Base-by-base conservation (phyloP, 2,888 invertebrate genomes). In the Catocala nupta region DNA sequence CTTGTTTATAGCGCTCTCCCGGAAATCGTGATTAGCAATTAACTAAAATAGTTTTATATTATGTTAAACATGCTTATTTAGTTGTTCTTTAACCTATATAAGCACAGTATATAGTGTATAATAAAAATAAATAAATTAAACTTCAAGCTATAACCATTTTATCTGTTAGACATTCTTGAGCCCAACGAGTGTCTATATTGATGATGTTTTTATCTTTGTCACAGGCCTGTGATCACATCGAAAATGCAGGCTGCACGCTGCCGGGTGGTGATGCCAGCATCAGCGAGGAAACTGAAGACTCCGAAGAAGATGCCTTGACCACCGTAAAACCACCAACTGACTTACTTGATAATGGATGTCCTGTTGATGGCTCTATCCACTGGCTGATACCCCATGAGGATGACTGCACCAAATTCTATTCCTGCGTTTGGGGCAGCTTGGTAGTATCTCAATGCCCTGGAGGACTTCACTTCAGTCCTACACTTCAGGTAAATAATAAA, bases 391-490 rank as follows among this genome's bases (percentile, higher is more conserved):
- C 83, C 0, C 79, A 82, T 33, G 75, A 71, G 9, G 68, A 81
- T 25, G 13, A 47, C 16, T 85, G 85, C 68, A 58, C 11, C 36
- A 72, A 69, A 9, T 85, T 82, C 78, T 84, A 82, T 62, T 68
- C 71, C 36, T 84, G 83, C 47, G 73, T 72, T 0, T 55, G 52
- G 13, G 81, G 82, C 1, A 42, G 66, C 6, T 54, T 64, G 52
- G 66, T 77, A 0, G 75, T 70, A 43, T 47, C 59, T 4, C 34
- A 68, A 0, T 86, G 87, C 45, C 64, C 75, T 0, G 39, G 63
- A 2, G 82, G 77, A 0, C 59, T 76, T 0, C 79, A 81, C 53
- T 87, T 87, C 75, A 82, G 81, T 56, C 77, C 75, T 5, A 39
- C 5, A 0, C n/a, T 69, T 8, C 82, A 83, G 78, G 86, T 83